phyloP scores from a whole-genome alignment of 2,888 invertebrate genomes.

The Elegia similella region DNA sequence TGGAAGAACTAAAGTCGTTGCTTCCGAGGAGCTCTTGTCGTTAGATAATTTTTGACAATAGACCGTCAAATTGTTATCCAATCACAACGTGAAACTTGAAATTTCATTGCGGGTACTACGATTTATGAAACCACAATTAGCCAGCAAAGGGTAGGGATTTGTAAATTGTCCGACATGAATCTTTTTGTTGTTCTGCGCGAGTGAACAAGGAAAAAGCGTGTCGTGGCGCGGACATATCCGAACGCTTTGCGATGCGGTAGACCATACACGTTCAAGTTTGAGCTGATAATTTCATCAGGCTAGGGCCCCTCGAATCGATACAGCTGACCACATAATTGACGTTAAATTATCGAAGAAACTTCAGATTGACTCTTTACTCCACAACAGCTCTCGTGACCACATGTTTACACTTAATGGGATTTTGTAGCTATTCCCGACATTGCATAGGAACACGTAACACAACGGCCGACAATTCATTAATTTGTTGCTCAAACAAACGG shows the following conservation, averaged over 20 bases:
- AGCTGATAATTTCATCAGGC: slow-evolving; percentile 69
- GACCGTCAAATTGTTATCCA: too few relatives aligned
- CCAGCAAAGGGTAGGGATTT: slow-evolving; percentile 49
- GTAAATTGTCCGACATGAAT: slow-evolving; percentile 30
- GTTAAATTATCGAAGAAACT: slow-evolving; percentile 15
- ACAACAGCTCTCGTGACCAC: slow-evolving; percentile 7
- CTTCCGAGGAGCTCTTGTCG: too few relatives aligned
- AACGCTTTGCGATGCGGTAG: slow-evolving; percentile 62
- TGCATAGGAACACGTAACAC: slow-evolving; percentile 36
- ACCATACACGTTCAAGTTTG: slow-evolving; percentile 60
- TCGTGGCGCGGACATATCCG: slow-evolving; percentile 55
- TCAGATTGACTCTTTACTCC: slow-evolving; percentile 14
- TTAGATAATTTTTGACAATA: too few relatives aligned
- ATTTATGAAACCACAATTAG: slow-evolving; percentile 71
- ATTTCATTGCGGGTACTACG: slow-evolving; percentile 35
- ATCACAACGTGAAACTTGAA: too few relatives aligned
- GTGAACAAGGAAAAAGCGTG: slow-evolving; percentile 57
- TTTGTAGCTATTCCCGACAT: slow-evolving; percentile 12
- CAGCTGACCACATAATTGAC: slow-evolving; percentile 30
- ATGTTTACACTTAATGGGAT: slow-evolving; percentile 14
- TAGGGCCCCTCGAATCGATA: slow-evolving; percentile 47
- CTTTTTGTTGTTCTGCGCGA: slow-evolving; percentile 62
- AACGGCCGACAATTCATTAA: slow-evolving; percentile 72
- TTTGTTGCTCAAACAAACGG: slow-evolving; percentile 65
- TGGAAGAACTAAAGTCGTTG: too few relatives aligned